Base-by-base conservation (phyloP, 2,113 vertebrate species). In the Maylandia zebra region DNA sequence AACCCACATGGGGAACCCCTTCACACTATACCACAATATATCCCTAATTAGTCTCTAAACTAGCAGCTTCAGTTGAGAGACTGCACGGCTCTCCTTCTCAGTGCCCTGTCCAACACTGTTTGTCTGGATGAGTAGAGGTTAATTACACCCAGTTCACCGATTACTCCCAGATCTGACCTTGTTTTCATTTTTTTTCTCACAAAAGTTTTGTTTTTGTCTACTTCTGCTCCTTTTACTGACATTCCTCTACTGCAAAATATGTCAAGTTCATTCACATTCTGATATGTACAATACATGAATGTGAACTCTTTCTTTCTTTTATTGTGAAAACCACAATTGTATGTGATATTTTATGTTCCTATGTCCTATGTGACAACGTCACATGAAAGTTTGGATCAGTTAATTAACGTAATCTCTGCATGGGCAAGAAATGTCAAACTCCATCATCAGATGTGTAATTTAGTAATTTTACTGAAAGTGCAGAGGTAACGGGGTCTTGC, bases 41-140 rank as follows among this genome's bases (percentile, higher is more conserved):
- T 76, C 88, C 71, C 90, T 95, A 94, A 96, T 95, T 94, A 95
- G 93, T 88, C 85, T 84, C 79, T 59, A 90, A 93, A 92, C 85
- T 88, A 91, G 55, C 56, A 82, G 78, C 91, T 90, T 83, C 90
- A 76, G 82, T 50, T 69, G 89, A 87, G 71, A 88, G 56, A 13
- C 82, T 55, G 87, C 87, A 52, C 10, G 45, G 45, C 83, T 90
- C 32, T 4, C 66, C 84, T 88, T 30, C 34, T 56, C 84, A 81
- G 76, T 87, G 83, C 87, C 52, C 64, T 41, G 85, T 88, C 90
- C 89, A 79, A 69, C 86, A 59, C 27, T 89, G 89, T 89, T 50
- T 91, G 81, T 88, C 66, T 88, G 85, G 66, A 85, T 87, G 86
- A 90, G 52, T 79, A 59, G 45, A 90, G 86, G 92, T 91, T 94